Percentiles rank a stretch among this genome's conserved stretches.
phyloP scores from a whole-genome alignment of 2,113 vertebrate genomes.

The Macquaria ambigua region DNA sequence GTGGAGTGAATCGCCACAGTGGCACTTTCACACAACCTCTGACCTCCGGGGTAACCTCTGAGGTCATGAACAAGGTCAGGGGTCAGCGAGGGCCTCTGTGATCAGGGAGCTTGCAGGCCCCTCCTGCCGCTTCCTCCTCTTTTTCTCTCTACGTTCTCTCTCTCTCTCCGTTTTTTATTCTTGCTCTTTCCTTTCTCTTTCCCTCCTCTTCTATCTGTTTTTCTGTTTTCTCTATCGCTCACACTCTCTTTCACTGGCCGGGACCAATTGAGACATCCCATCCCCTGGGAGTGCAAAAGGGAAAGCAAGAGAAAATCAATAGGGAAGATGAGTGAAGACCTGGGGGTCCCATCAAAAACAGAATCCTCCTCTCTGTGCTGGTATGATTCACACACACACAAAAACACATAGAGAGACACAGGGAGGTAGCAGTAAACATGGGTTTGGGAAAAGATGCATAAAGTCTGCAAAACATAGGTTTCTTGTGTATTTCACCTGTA shows the following conservation, averaged over 20 bases:
- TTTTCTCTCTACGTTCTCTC: neutral
- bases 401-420: conserved; percentile 49
- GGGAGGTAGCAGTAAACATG: conserved; percentile 32
- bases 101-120: conserved; percentile 53
- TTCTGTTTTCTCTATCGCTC: conserved; percentile 71
- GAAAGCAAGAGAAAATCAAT: conserved; percentile 82
- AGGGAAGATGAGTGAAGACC: conserved; percentile 81
- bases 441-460: conserved; percentile 29
- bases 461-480: neutral
- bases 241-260: conserved; percentile 60
- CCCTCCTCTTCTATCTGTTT: conserved; percentile 67
- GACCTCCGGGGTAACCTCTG: conserved; percentile 72
- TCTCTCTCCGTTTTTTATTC: neutral
- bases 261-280: conserved; percentile 81
- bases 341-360: conserved; percentile 75
- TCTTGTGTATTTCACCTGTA: neutral
- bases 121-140: conserved; percentile 43
- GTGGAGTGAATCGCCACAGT: conserved; percentile 79
- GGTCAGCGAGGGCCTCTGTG: conserved; percentile 78
- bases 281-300: conserved; percentile 76
- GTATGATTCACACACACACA: conserved; percentile 60
- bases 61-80: conserved; percentile 84
- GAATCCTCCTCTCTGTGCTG: conserved; percentile 68
- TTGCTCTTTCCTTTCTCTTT: conserved; percentile 11
- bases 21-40: conserved; percentile 86